Conservation (phyloP, 2,888 invertebrate genomes). For the Esperia sulphurella region DNA sequence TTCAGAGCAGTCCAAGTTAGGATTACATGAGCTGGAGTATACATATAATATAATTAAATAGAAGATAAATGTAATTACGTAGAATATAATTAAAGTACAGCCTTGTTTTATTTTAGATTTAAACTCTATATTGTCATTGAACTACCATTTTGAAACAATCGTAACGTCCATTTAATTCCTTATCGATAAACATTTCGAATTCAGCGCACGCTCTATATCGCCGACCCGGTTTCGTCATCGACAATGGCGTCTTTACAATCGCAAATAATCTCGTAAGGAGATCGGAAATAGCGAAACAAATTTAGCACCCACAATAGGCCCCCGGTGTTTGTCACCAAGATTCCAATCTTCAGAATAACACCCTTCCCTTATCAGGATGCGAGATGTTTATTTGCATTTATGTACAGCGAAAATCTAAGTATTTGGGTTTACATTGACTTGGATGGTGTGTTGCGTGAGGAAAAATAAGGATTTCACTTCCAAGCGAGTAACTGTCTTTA, state of each 20-base stretch:
- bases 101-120: not conserved
- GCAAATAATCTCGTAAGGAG: slow-evolving; percentile 66
- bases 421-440: not conserved
- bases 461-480: no score
- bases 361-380: slow-evolving; percentile 60
- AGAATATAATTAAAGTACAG: not conserved
- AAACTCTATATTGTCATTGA: no score
- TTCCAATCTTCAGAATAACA: slow-evolving; percentile 61
- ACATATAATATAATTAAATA: no score
- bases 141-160: no score
- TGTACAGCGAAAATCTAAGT: not conserved
- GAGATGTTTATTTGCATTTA: slow-evolving; percentile 43
- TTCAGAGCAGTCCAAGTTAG: no score
- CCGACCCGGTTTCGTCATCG: slow-evolving; percentile 29
- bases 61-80: no score
- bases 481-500: no score
- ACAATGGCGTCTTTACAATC: slow-evolving; percentile 61
- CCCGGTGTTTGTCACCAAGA: slow-evolving; percentile 68
- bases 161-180: not conserved
- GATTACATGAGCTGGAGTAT: no score
- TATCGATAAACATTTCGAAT: not conserved
- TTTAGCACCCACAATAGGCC: slow-evolving; percentile 71
- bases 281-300: slow-evolving; percentile 75
- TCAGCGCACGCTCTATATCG: slow-evolving; percentile 29
- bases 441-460: no score